These are phyloP conservation scores for Sebastes ruberrimus DNA, from an alignment of 2,797 vertebrate genomes.

Conservation along the genomic window DNA sequence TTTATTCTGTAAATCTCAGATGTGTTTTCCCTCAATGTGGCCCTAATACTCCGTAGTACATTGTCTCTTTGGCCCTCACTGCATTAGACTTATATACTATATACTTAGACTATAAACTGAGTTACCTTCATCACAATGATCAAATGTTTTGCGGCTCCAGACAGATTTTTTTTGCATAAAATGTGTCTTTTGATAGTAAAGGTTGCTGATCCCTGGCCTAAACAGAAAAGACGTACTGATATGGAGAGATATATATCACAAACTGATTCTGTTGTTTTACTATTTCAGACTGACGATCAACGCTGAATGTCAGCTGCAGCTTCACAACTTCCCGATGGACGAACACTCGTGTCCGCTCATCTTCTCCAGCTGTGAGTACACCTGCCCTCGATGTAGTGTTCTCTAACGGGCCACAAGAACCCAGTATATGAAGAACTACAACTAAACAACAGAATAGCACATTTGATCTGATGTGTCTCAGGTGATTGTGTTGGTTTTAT, in stretches of 20 bases:
- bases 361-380: constrained; percentile 98
- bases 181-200: no score
- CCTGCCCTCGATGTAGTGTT: background rate
- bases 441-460: background rate
- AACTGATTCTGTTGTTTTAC: background rate
- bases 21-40: no score
- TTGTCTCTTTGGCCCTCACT: no score
- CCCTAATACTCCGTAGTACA: no score
- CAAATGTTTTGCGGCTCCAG: no score
- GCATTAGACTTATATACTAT: no score
- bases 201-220: background rate
- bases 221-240: background rate
- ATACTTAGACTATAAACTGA: no score
- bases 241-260: background rate
- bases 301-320: constrained; percentile 94
- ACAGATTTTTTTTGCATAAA: background rate
- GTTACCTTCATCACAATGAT: no score
- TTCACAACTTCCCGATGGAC: constrained; percentile 98
- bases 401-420: background rate
- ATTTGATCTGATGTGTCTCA: background rate
- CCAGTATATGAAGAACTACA: background rate
- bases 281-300: constrained; percentile 92
- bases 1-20: no score
- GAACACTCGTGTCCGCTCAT: constrained; percentile 95
- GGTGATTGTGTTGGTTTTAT: background rate